Percentiles rank a stretch among this genome's conserved stretches.
Conservation (phyloP, 2,797 vertebrate species). For the Gallinago solitaria region DNA sequence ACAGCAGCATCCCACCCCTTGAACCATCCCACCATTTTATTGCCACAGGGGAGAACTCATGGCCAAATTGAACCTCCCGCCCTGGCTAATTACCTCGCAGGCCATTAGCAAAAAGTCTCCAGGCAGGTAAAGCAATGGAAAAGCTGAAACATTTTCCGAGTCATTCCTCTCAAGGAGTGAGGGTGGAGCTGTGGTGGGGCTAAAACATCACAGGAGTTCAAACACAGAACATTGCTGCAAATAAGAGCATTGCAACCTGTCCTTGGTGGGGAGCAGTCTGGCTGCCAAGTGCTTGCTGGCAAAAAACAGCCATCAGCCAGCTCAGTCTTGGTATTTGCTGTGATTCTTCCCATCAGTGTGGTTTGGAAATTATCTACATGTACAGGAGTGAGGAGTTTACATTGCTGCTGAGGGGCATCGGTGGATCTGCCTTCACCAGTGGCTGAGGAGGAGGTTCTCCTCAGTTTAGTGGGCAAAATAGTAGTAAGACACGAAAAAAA, state of each 20-base stretch:
- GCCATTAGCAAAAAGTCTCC: not conserved
- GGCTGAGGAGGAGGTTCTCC: not conserved
- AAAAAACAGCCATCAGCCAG: not conserved
- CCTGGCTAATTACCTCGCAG: not conserved
- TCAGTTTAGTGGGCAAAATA: not conserved
- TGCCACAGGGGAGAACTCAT: not conserved
- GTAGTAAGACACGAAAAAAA: not conserved
- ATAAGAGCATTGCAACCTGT: not conserved
- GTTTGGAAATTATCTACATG: not conserved
- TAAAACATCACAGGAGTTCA: slow-evolving; percentile 26
- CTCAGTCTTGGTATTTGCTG: not conserved
- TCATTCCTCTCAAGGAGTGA: slow-evolving; percentile 26
- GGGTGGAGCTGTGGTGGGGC: not conserved
- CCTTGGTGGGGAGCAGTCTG: not conserved
- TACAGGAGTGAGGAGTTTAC: not conserved
- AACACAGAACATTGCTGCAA: not conserved
- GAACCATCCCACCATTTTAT: not conserved
- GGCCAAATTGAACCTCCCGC: not conserved
- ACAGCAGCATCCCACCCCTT: not conserved
- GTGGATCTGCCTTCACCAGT: not conserved
- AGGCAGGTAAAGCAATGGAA: slow-evolving; percentile 28
- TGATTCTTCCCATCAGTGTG: accelerated
- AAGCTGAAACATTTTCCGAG: slow-evolving; percentile 17
- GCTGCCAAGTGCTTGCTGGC: not conserved
- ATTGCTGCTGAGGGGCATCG: not conserved